Evolutionary conservation across 2,797 vertebrate genomes (phyloP).

Genomic region (Macropus fuliginosus): DNA sequence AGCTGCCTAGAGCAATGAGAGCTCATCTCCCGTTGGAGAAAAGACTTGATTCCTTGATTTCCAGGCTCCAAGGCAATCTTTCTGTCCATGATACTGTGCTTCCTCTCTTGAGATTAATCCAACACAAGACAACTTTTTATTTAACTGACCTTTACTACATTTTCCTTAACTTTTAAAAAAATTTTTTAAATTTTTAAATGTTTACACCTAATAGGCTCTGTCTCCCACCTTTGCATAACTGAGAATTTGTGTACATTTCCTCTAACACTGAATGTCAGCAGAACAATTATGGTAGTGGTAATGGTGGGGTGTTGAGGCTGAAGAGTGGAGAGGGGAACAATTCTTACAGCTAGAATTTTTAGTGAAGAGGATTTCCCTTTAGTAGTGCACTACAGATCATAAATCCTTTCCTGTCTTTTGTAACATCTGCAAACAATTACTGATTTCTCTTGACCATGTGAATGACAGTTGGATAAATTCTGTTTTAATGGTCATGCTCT

Average conservation of each 20-base stretch:
- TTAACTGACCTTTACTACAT: not conserved
- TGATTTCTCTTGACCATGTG: not conserved
- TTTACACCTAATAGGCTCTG: not conserved
- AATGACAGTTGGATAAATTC: not conserved
- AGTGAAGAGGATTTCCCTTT: not conserved
- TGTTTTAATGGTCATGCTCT: not conserved
- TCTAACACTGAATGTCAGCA: not conserved
- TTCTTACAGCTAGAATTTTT: not conserved
- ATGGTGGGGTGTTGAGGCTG: not conserved
- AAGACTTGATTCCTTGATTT: not conserved
- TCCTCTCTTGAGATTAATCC: not conserved
- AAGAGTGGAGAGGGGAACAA: not conserved
- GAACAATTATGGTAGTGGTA: not conserved
- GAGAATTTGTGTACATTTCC: not conserved
- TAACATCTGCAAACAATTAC: not conserved
- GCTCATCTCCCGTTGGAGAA: not conserved
- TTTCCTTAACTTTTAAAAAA: not conserved
- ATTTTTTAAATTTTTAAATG: not conserved
- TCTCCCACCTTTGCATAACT: not conserved
- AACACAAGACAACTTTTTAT: not conserved
- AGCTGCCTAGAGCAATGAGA: not conserved
- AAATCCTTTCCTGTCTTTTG: not conserved
- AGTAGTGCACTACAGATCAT: not conserved
- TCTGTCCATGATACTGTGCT: not conserved
- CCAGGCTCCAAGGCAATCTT: not conserved